Conservation (phyloP, 2,888 invertebrate genomes). For the Nomada ferruginata region DNA sequence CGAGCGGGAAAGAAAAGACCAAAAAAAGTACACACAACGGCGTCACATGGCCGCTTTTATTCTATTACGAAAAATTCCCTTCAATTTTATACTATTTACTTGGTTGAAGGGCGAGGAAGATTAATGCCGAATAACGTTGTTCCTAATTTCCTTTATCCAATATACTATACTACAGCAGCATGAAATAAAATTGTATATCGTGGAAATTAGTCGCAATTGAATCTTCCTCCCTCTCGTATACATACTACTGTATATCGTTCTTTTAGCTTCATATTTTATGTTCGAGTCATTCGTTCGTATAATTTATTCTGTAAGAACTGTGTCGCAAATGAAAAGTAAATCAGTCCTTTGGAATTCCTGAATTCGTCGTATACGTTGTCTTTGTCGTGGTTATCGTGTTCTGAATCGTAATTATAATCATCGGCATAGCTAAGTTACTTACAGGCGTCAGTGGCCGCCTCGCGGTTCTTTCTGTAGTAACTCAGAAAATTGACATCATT, state of each 20-base stretch:
- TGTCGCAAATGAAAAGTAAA: background rate
- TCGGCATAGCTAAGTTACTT: conserved; percentile 71
- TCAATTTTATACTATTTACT: conserved; percentile 24
- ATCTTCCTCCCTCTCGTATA: conserved; percentile 36
- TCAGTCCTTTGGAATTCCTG: background rate
- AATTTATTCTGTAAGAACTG: background rate
- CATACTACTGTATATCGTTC: conserved; percentile 13
- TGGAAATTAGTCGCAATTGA: conserved; percentile 24
- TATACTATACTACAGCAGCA: too few relatives aligned
- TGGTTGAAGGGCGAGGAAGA: conserved; percentile 22
- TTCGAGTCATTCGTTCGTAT: conserved; percentile 31
- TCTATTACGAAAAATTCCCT: conserved; percentile 37
- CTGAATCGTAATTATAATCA: conserved; percentile 21
- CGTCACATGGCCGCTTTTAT: conserved; percentile 70
- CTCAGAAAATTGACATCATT: conserved; percentile 94
- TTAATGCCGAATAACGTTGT: conserved; percentile 15
- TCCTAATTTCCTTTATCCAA: background rate
- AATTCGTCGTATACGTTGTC: background rate
- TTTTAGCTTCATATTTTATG: conserved; percentile 46
- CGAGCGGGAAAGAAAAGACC: conserved; percentile 73
- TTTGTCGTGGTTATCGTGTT: background rate
- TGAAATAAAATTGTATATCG: background rate
- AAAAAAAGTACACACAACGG: conserved; percentile 71
- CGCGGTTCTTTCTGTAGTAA: conserved; percentile 93
- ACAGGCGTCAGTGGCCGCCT: conserved; percentile 86